Evolutionary conservation across 1,140 invertebrate genomes (phyloP), one percentile per base, ranked within the genome.

Genomic region (Cotesia chilonis): DNA sequence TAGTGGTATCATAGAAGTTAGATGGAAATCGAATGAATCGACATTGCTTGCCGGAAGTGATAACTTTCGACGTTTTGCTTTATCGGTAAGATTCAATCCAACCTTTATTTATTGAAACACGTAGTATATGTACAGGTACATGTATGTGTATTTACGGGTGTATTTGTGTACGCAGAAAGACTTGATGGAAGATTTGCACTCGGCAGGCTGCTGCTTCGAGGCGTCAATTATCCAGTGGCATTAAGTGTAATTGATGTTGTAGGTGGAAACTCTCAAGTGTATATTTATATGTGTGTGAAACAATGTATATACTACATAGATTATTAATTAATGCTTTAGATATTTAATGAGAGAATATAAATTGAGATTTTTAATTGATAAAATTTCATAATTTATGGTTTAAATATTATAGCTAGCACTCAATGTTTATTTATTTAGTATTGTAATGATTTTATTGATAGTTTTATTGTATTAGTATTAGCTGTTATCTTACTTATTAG

Each of bases 211-310:
- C 17, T 47, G 64, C 64, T 66, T 9, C 68, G 57, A 70, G 68
- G 68, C 68, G 68, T 70, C 68, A 70, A 70, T 70, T 70, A 70
- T 70, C 68, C 68, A 37, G 68, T 70, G 52, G 68, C 68, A 52
- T 70, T 70, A 70, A 41, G 36, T 36, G 68, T 70, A 70, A 70
- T 70, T 70, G 57, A 70, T 70, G 68, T 52, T 61, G 57, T 38
- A 59, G 68, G 59, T 59, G 68, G 68, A 51, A 63, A 66, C 41
- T 17, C 0, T n/a, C 64, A 20, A 35, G 57, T 59, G 28, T 17
- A 6, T 59, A 20, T 20, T 28, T 55, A 5, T 55, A 55, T 55
- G 54, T 55, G n/a, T 55, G 1, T 55, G 54, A 20, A 55, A 14
- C 12, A 55, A 12, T 20, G 17, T 55, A 55, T 55, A n/a, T 14